phyloP scores from a whole-genome alignment of 1,140 invertebrate genomes.

The Octopus bimaculoides region DNA sequence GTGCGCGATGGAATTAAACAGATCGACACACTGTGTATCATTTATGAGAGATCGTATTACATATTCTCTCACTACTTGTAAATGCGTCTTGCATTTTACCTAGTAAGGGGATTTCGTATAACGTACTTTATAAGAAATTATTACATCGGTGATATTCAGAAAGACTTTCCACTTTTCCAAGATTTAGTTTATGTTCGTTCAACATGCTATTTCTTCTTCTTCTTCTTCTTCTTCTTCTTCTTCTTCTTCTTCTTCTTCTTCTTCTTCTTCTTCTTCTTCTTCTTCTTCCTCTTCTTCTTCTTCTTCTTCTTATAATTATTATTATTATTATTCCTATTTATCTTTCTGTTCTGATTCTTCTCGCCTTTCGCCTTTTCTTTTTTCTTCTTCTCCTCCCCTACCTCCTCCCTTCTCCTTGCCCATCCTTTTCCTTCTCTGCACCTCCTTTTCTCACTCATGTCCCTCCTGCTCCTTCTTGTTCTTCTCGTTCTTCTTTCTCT shows the following conservation, averaged over 20 bases:
- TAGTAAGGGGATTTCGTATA: too few relatives aligned
- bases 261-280: not conserved
- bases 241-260: not conserved
- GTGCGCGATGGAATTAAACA: too few relatives aligned
- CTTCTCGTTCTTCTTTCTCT: not conserved
- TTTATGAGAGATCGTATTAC: too few relatives aligned
- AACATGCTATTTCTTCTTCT: not conserved
- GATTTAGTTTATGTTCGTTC: too few relatives aligned
- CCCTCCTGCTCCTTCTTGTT: not conserved
- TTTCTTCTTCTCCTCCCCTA: not conserved
- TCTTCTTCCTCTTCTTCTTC: not conserved
- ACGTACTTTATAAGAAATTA: too few relatives aligned
- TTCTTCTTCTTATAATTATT: not conserved
- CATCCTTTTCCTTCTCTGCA: not conserved
- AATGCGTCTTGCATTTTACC: too few relatives aligned
- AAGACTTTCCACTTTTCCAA: too few relatives aligned
- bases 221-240: not conserved
- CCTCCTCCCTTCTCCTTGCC: not conserved
- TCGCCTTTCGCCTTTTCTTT: not conserved
- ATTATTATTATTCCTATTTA: not conserved
- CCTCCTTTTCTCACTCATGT: not conserved
- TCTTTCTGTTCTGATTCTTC: not conserved
- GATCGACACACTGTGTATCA: too few relatives aligned
- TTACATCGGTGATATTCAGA: too few relatives aligned
- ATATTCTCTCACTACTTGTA: too few relatives aligned